Evolutionary conservation across 2,797 vertebrate genomes (phyloP).

Genomic region (Arnoldichthys spilopterus): DNA sequence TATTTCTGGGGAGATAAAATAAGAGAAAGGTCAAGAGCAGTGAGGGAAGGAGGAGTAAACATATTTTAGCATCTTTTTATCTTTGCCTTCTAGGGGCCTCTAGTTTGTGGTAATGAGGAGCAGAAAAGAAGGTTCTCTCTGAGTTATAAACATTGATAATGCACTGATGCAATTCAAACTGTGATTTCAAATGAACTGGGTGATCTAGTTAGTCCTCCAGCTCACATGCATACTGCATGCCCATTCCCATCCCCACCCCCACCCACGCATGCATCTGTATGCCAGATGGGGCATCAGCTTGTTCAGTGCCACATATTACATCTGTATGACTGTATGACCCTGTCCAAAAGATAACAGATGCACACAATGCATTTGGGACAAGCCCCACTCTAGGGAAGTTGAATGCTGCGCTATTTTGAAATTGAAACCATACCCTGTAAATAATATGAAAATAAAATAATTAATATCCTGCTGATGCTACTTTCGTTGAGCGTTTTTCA

Average conservation of each 20-base stretch:
- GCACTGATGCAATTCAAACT: not conserved
- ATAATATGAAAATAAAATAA: not conserved
- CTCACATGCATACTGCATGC: not conserved
- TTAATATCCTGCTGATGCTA: not conserved
- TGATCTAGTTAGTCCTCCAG: conserved; percentile 20
- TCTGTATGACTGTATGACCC: conserved; percentile 1
- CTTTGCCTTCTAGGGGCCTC: too few species aligned
- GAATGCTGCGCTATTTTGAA: conserved; percentile 2
- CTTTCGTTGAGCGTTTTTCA: not conserved
- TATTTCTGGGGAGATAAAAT: conserved; percentile 1
- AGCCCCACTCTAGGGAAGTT: conserved; percentile 13
- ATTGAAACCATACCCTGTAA: not conserved
- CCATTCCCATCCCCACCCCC: too few species aligned
- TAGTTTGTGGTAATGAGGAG: not conserved
- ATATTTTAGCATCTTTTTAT: conserved; percentile 1
- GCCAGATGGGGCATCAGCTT: conserved; percentile 22
- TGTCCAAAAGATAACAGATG: conserved; percentile 6
- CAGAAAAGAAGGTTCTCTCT: conserved; percentile 16
- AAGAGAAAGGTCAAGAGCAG: not conserved
- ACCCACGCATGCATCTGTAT: not conserved
- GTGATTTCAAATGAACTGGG: conserved; percentile 18
- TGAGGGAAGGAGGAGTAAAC: not conserved
- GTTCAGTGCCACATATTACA: conserved; percentile 8
- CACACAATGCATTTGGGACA: conserved; percentile 1
- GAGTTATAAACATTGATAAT: not conserved